Evolutionary conservation across 1,140 invertebrate species (phyloP), one percentile per base, ranked within the genome.

Genomic region (Brachionus rotundiformis): DNA sequence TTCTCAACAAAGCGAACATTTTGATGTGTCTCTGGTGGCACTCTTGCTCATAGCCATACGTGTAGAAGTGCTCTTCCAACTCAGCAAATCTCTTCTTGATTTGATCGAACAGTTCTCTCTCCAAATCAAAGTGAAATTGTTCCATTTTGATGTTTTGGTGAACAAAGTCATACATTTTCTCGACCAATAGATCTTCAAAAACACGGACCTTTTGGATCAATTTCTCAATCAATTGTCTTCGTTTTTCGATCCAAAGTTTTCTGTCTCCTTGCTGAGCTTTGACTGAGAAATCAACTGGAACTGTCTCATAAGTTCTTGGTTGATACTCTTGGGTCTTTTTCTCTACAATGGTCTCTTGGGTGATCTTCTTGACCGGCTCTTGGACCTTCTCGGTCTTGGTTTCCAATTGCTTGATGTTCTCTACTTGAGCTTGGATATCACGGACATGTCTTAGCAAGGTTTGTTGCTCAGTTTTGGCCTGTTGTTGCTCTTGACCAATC

Each of bases 31-130:
- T 8, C n/a, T 44, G 68, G 25, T 73, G 36, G 13, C 36, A 44
- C 41, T 41, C 36, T 73, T 44, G 39, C 13, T 73, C 68, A 41
- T 44, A 73, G 0, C 68, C 68, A 13, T 73, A 73, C 16, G 27
- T 31, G 41, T 23, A 41, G 23, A 44, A 44, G 11, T 44, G 19
- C 27, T 23, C 19, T 44, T 73, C 68, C 23, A 73, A 44, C 25
- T 73, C 68, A n/a, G 25, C 68, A 73, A 73, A 73, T 73, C 39
- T 23, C 36, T 73, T 73, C 44, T 44, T 73, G 36, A 73, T 73
- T 73, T 73, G 68, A 29, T 73, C 68, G 39, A 73, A 44, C 25
- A 73, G 44, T 29, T 73, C 19, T 73, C 25, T 73, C 27, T 44
- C 68, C 39, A 73, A 73, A 27, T 73, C 19, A 2, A 73, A 73